phyloP scores from a whole-genome alignment of 2,888 invertebrate species.

The Cataglyphis cursor region DNA sequence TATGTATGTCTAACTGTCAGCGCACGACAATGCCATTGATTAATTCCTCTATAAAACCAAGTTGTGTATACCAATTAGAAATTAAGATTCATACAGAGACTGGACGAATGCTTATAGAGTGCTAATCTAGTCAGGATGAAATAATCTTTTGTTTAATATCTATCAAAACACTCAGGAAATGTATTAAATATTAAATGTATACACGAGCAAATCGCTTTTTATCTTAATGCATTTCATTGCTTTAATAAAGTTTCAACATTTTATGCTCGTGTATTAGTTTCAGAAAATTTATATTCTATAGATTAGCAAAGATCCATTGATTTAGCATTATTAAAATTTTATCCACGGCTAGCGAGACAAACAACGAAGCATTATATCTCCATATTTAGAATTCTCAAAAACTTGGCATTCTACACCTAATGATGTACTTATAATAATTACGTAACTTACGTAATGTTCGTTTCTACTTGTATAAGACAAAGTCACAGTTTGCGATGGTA shows the following conservation, averaged over 20 bases:
- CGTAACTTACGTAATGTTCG: constrained; percentile 58
- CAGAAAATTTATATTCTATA: constrained; percentile 7
- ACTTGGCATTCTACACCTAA: constrained; percentile 26
- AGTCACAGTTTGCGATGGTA: constrained; percentile 75
- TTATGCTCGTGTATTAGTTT: constrained; percentile 2
- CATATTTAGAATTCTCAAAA: background rate
- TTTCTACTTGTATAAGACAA: constrained; percentile 48
- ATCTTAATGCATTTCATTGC: background rate
- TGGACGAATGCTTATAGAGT: constrained; percentile 73
- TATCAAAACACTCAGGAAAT: constrained; percentile 61
- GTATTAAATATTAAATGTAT: background rate
- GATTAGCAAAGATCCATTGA: background rate
- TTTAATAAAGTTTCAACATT: background rate
- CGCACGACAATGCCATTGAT: constrained; percentile 35
- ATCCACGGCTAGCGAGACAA: background rate
- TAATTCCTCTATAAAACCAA: constrained; percentile 64
- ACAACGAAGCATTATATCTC: background rate
- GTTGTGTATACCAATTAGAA: constrained; percentile 51
- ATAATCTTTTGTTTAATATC: constrained; percentile 55
- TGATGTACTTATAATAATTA: constrained; percentile 63
- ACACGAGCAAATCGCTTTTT: background rate
- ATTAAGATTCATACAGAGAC: constrained; percentile 60
- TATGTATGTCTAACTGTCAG: background rate
- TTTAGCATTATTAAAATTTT: background rate
- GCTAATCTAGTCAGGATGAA: constrained; percentile 78